Percentiles rank a stretch among this genome's conserved stretches.
Evolutionary conservation across 2,888 invertebrate genomes (phyloP).

Genomic region (Trypoxylon attenuatum): DNA sequence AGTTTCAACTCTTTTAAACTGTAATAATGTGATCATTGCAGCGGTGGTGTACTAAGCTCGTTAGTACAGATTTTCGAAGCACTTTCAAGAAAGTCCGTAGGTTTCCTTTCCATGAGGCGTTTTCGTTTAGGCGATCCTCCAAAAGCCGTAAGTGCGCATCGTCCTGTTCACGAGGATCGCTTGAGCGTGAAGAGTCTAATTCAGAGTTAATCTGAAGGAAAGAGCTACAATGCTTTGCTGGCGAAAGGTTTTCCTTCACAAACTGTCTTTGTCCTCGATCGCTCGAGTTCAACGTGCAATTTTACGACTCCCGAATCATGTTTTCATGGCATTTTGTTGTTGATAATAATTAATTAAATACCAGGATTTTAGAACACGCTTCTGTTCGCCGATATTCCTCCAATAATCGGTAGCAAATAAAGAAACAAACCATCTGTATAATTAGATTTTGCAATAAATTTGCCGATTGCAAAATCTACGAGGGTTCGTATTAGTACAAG

Average conservation of each 20-base stretch:
- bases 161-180: conserved; percentile 13
- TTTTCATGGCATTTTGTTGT: no score
- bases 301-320: no score
- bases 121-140: not conserved
- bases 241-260: conserved; percentile 23
- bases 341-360: no score
- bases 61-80: not conserved
- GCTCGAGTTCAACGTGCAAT: no score
- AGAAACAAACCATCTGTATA: no score
- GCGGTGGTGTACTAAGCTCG: not conserved
- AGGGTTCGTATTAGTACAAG: no score
- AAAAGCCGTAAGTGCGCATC: conserved; percentile 33
- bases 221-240: conserved; percentile 3
- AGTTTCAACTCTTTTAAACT: not conserved
- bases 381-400: no score
- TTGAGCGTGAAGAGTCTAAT: conserved; percentile 51
- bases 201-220: conserved; percentile 27
- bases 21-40: not conserved
- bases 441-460: no score
- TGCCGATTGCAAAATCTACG: no score
- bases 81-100: conserved; percentile 29
- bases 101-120: not conserved
- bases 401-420: no score
- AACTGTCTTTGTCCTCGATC: conserved; percentile 11
- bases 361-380: no score